A percentile compares a stretch with the other conserved stretches of the same genome.
Evolutionary conservation across 2,113 vertebrate genomes (phyloP).

Genomic region (Ophthalmolycus amberensis): DNA sequence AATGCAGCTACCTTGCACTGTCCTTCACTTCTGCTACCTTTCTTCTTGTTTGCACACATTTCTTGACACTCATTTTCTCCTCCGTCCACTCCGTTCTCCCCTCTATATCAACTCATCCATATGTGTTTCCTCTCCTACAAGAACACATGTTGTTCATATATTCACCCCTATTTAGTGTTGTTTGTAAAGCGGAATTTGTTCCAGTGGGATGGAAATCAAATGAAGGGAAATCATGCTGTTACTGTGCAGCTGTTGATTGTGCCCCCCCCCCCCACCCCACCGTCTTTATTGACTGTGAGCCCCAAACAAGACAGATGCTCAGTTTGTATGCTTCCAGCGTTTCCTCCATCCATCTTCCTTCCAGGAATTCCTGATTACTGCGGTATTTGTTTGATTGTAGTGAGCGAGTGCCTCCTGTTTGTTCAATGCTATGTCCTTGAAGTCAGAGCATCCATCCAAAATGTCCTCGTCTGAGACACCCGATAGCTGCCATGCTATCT

Average conservation of each 20-base stretch:
- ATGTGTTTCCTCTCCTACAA: conserved; percentile 22
- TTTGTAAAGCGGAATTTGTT: conserved; percentile 80
- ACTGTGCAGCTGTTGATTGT: conserved; percentile 81
- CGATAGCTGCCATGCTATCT: conserved; percentile 31
- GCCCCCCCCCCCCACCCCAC: conserved; percentile 51
- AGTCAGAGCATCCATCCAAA: conserved; percentile 66
- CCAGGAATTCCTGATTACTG: conserved; percentile 79
- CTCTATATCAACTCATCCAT: conserved; percentile 10
- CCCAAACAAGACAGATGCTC: conserved; percentile 80
- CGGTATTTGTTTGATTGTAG: conserved; percentile 78
- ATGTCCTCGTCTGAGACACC: conserved; percentile 44
- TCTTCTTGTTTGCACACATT: conserved; percentile 40
- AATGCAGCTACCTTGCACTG: conserved; percentile 68
- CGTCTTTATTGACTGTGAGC: conserved; percentile 77
- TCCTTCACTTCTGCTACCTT: conserved; percentile 62
- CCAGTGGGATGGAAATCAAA: conserved; percentile 81
- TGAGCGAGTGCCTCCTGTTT: conserved; percentile 69
- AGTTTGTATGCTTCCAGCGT: conserved; percentile 76
- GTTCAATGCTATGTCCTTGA: conserved; percentile 73
- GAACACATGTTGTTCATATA: conserved; percentile 72
- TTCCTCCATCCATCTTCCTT: conserved; percentile 78
- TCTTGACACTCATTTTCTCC: conserved; percentile 37
- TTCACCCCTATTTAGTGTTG: conserved; percentile 75
- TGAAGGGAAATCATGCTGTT: conserved; percentile 80
- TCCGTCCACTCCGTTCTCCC: neutral